Percentiles rank a stretch among this genome's conserved stretches.
phyloP scores from a whole-genome alignment of 2,888 invertebrate genomes.

The Sylvicola fuscatus region DNA sequence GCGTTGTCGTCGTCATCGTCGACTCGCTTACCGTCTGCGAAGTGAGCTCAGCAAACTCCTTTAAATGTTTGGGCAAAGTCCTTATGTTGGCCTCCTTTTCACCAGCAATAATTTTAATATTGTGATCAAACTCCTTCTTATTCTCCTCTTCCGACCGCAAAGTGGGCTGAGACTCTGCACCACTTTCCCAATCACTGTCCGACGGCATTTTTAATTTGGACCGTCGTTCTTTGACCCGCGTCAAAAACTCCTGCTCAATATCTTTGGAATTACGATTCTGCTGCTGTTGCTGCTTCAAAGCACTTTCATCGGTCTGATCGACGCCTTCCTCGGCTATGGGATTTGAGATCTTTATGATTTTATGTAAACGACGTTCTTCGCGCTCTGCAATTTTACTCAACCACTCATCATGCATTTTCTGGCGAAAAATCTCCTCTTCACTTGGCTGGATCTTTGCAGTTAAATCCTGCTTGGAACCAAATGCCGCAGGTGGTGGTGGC shows the following conservation, averaged over 20 bases:
- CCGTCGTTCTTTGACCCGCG: conserved; percentile 49
- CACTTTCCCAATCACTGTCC: conserved; percentile 43
- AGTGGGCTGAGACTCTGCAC: conserved; percentile 27
- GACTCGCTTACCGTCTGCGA: conserved; percentile 11
- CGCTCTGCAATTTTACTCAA: conserved; percentile 57
- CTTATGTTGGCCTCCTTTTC: conserved; percentile 34
- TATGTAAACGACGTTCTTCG: conserved; percentile 55
- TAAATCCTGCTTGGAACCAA: conserved; percentile 5
- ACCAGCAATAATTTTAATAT: conserved; percentile 44
- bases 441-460: conserved; percentile 26
- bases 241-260: conserved; percentile 59
- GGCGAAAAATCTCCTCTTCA: conserved; percentile 51
- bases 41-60: conserved; percentile 47
- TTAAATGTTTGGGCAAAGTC: conserved; percentile 53
- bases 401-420: conserved; percentile 71
- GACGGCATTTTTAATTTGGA: conserved; percentile 42
- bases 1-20: neutral
- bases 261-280: conserved; percentile 10
- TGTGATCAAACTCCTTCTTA: conserved; percentile 16
- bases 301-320: conserved; percentile 2
- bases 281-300: conserved; percentile 6
- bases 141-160: conserved; percentile 28
- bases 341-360: conserved; percentile 59
- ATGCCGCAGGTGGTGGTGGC: neutral
- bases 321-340: conserved; percentile 26